A percentile compares a stretch with the other conserved stretches of the same genome.
Conservation (phyloP, 2,797 vertebrate genomes). For the Champsocephalus gunnari region DNA sequence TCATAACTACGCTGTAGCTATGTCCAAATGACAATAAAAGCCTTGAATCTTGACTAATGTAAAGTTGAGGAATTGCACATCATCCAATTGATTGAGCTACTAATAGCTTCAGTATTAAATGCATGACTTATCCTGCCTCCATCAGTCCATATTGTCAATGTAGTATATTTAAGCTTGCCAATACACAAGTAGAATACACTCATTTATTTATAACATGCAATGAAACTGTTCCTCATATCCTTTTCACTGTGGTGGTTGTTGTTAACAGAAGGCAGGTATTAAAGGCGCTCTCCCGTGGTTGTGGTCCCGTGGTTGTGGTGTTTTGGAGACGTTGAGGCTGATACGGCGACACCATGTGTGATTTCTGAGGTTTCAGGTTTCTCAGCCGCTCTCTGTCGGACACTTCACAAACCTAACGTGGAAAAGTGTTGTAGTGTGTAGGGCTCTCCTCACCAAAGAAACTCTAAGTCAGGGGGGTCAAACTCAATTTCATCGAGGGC, state of each 20-base stretch:
- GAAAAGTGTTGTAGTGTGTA: neutral
- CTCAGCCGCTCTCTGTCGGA: slow-evolving; percentile 51
- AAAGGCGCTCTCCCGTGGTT: slow-evolving; percentile 25
- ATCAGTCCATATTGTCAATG: neutral
- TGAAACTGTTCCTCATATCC: neutral
- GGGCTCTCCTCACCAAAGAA: no score
- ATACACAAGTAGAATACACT: neutral
- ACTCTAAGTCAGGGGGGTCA: no score
- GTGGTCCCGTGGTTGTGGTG: slow-evolving; percentile 37
- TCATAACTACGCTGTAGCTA: no score
- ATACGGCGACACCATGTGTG: slow-evolving; percentile 66
- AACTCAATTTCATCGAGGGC: no score
- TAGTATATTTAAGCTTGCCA: neutral
- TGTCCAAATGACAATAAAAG: no score
- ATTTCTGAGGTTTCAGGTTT: slow-evolving; percentile 72
- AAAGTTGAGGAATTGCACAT: no score
- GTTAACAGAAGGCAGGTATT: neutral
- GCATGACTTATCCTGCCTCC: neutral
- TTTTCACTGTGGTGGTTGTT: neutral
- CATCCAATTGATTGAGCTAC: neutral
- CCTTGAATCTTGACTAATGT: no score
- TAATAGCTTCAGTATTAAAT: neutral
- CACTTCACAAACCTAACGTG: slow-evolving; percentile 22
- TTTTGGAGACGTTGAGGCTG: slow-evolving; percentile 38
- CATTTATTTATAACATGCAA: slow-evolving; percentile 7